phyloP scores from a whole-genome alignment of 2,888 invertebrate species.

The Antheraea assamensis region DNA sequence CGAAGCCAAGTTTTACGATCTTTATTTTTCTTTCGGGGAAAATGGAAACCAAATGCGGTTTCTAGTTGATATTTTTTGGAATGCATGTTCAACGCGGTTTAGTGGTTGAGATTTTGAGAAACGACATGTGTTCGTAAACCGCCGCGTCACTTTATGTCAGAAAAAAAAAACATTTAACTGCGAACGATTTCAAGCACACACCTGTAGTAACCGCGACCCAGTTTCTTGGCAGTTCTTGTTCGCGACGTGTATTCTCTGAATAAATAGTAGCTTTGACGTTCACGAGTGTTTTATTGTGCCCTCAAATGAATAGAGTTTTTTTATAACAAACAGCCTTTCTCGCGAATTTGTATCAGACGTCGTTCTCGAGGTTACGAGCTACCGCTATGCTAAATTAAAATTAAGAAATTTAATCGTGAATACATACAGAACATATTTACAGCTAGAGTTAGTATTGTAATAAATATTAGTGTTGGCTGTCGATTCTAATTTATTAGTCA shows the following conservation, averaged over 20 bases:
- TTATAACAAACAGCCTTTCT: neutral
- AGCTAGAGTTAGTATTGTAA: too few species aligned
- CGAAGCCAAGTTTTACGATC: neutral
- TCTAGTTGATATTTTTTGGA: neutral
- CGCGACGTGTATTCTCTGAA: neutral
- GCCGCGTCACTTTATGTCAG: neutral
- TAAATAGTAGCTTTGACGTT: neutral
- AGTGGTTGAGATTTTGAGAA: neutral
- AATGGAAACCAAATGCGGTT: neutral
- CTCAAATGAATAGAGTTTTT: neutral
- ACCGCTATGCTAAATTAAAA: too few species aligned
- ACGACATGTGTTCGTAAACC: neutral
- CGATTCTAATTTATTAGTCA: too few species aligned
- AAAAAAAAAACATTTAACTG: neutral
- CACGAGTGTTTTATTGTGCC: neutral
- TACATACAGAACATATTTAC: too few species aligned
- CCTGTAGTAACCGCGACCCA: neutral
- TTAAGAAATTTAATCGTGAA: too few species aligned
- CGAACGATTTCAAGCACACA: neutral
- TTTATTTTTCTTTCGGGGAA: conserved; percentile 2
- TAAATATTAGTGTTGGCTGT: too few species aligned
- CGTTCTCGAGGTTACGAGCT: too few species aligned
- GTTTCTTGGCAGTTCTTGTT: neutral
- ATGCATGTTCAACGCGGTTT: neutral
- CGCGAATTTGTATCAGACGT: neutral